Percentiles rank a stretch among this genome's conserved stretches.
These are phyloP conservation scores for Sminthurides aquaticus DNA, from an alignment of 2,888 invertebrate genomes.

Conservation along the genomic window DNA sequence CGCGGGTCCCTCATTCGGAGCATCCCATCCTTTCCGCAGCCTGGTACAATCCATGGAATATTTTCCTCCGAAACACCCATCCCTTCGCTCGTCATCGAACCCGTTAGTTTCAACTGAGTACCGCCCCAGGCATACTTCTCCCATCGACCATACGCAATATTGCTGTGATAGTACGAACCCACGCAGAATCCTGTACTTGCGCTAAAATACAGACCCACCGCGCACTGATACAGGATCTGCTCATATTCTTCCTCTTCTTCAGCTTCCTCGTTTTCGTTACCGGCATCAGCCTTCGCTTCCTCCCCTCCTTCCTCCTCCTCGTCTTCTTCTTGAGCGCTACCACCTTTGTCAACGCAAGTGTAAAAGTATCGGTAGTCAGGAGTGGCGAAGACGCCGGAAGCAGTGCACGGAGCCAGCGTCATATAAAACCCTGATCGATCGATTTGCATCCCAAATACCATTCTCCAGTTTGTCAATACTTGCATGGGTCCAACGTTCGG, in stretches of 20 bases:
- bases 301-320: slow-evolving; percentile 25
- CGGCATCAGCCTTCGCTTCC: not conserved
- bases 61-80: slow-evolving; percentile 11
- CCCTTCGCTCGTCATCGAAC: slow-evolving; percentile 12
- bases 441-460: slow-evolving; percentile 27
- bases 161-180: slow-evolving; percentile 32
- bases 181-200: slow-evolving; percentile 36
- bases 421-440: slow-evolving; percentile 16
- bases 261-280: slow-evolving; percentile 20
- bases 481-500: slow-evolving; percentile 10
- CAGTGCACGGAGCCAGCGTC: slow-evolving; percentile 27
- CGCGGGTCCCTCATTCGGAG: slow-evolving; percentile 30
- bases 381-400: slow-evolving; percentile 25
- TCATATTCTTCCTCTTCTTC: slow-evolving; percentile 27
- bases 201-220: slow-evolving; percentile 32
- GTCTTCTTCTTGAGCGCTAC: slow-evolving; percentile 18
- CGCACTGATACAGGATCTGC: slow-evolving; percentile 30
- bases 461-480: slow-evolving; percentile 14
- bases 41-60: slow-evolving; percentile 29
- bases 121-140: slow-evolving; percentile 33
- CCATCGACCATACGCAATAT: slow-evolving; percentile 21
- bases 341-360: slow-evolving; percentile 23
- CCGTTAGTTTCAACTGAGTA: slow-evolving; percentile 12
- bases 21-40: slow-evolving; percentile 27
- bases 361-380: slow-evolving; percentile 40